Evolutionary conservation across 2,888 invertebrate species (phyloP), one percentile per base, ranked within the genome.

Genomic region (Prosapia bicincta): DNA sequence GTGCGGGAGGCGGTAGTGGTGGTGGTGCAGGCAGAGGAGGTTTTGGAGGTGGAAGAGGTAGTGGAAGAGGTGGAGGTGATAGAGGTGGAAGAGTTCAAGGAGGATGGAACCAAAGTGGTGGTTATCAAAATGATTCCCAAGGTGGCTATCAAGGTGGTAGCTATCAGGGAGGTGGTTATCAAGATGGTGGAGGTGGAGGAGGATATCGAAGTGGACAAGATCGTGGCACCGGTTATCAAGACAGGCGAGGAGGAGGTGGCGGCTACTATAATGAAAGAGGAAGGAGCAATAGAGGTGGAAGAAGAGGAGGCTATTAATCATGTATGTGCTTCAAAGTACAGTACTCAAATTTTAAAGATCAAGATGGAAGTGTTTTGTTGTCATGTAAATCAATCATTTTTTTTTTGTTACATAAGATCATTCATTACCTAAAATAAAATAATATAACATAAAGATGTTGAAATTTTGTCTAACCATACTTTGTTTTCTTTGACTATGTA

Each of bases 61-160:
- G 82, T 80, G 69, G 79, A 78, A 54, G 80, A 77, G 81, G 82
- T 20, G 81, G 81, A 73, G 81, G 81, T 71, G 82, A 83, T 66
- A 81, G 83, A 28, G 83, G 85, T 65, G 83, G 84, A 26, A 82
- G 85, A 79, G 85, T 85, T 76, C 85, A 85, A 78, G 85, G 86
- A 26, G 85, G 85, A 76, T 86, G 86, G 84, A 85, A 84, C 80
- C 84, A 84, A 77, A 83, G 84, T 71, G 83, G 82, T 67, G 83
- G 83, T 75, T 79, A 83, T 26, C 81, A 81, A 30, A 73, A 84
- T 74, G 77, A 78, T 30, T 73, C 77, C 54, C 72, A 78, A 20
- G 78, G 80, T 10, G 79, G 79, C 13, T 67, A 74, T 26, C 74
- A 76, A 26, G 54, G 67, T 68, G 30, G 54, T 65, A 26, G 66